Base-by-base conservation (phyloP, 1,140 invertebrate species). In the Agraylea sexmaculata region DNA sequence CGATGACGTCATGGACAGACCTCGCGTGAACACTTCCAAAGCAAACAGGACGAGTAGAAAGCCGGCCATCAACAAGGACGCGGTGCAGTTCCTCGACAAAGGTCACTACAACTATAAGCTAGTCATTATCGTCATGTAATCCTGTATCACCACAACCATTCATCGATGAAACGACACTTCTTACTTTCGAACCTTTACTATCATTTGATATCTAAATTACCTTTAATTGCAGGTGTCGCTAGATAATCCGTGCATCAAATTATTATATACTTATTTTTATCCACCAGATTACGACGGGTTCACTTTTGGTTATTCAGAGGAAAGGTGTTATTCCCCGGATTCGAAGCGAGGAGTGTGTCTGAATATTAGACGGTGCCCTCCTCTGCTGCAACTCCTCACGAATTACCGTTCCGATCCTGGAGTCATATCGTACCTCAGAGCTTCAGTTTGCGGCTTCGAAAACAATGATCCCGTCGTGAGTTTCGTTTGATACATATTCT, bases 391-490 rank as follows among this genome's bases (percentile, higher is more conserved):
- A 28, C 20, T 50, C 23, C 27, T 50, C 19, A 17, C 27, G 33
- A 44, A 43, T 22, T 16, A 39, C 7, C 22, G 42, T 17, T 28
- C 23, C 5, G 32, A 44, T 33, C 41, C 48, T 2, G 31, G 15
- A 7, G 37, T 40, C 12, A 18, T 44, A 8, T 20, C 18, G 17
- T 44, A 42, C 23, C 37, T 50, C 10, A 21, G 48, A 25, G 40
- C 42, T 5, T 44, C 45, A 0, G 19, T 50, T n/a, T 50, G 48
- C 39, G 45, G 45, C 2, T 50, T 42, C 17, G 45, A 47, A 5
- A 45, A 45, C 1, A 10, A n/a, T 1, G 45, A 47, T 36, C 48
- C 48, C 20, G 39, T 47, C 16, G 47, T 50, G 13, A 43, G 43
- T 42, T 33, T 29, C 23, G n/a, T 27, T 27, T 8, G 23, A 7